Percentiles rank a stretch among this genome's conserved stretches.
Evolutionary conservation across 2,113 vertebrate genomes (phyloP).

Genomic region (Rhea americana): DNA sequence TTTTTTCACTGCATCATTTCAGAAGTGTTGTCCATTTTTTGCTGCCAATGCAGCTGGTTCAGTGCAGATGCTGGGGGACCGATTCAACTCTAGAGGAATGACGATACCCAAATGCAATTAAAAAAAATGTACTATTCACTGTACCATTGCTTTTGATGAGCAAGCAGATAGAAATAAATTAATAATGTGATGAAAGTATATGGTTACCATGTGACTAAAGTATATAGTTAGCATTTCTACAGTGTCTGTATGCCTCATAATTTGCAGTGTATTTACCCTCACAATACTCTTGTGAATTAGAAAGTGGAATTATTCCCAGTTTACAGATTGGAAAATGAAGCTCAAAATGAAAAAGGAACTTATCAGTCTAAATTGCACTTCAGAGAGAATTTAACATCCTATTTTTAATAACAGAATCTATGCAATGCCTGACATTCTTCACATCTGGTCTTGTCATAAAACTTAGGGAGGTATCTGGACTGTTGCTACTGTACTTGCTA

Average conservation of each 20-base stretch:
- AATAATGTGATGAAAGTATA: neutral
- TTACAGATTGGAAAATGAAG: neutral
- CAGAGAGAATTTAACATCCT: neutral
- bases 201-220: neutral
- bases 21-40: neutral
- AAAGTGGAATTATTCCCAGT: neutral
- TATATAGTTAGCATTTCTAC: neutral
- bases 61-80: conserved; percentile 16
- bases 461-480: neutral
- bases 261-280: neutral
- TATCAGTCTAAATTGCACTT: neutral
- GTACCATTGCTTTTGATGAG: neutral
- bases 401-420: neutral
- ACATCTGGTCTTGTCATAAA: neutral
- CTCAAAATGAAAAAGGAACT: neutral
- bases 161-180: neutral
- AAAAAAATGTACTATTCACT: neutral
- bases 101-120: neutral
- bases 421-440: neutral
- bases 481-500: neutral
- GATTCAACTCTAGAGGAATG: conserved; percentile 6
- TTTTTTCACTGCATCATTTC: conserved; percentile 15
- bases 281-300: neutral
- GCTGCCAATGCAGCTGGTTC: conserved; percentile 39
- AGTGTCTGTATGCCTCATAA: neutral